phyloP scores from a whole-genome alignment of 2,113 vertebrate species.

The Lathamus discolor region DNA sequence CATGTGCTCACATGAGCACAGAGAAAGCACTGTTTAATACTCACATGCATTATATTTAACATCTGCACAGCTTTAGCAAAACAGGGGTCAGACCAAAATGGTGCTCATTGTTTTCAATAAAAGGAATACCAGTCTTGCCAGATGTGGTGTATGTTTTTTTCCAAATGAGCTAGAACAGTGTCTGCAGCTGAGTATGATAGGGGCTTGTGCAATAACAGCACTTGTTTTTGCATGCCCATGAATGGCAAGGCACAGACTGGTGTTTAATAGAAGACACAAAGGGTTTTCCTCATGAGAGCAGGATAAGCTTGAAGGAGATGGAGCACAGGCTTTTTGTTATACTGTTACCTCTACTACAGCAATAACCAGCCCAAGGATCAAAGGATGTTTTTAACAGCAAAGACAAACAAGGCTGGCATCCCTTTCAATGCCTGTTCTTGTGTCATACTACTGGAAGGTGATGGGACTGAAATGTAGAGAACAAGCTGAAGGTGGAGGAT shows the following conservation, averaged over 20 bases:
- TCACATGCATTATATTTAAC: conserved; percentile 1
- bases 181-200: not conserved
- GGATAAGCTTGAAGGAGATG: not conserved
- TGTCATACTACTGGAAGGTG: not conserved
- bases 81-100: conserved; percentile 30
- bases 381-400: not conserved
- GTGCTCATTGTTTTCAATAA: conserved; percentile 28
- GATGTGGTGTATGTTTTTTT: conserved; percentile 8
- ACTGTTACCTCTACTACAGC: not conserved
- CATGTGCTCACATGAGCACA: not conserved
- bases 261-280: not conserved
- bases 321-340: not conserved
- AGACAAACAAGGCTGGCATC: not conserved
- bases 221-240: conserved; percentile 3
- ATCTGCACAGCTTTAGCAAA: conserved; percentile 25
- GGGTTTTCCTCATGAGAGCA: not conserved
- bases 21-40: not conserved
- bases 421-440: not conserved
- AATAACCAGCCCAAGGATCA: not conserved
- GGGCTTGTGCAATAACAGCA: conserved; percentile 6
- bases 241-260: not conserved
- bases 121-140: conserved; percentile 10
- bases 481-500: not conserved
- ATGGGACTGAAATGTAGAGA: not conserved
- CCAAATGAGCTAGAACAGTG: not conserved